These are phyloP conservation scores for Harpagus bidentatus DNA, from an alignment of 2,113 vertebrate species.

Conservation along the genomic window DNA sequence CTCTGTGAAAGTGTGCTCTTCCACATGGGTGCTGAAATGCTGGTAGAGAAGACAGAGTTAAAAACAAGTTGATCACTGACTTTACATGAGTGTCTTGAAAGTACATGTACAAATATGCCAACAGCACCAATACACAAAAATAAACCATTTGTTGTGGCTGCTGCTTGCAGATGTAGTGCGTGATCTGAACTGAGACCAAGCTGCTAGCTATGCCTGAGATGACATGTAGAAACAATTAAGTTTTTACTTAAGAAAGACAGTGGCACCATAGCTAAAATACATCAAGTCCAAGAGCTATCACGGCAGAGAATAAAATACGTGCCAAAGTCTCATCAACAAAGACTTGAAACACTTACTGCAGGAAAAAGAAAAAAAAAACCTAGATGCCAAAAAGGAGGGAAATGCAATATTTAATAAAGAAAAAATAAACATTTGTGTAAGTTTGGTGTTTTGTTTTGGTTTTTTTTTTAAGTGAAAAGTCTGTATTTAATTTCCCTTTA, in stretches of 20 bases:
- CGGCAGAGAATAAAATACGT: not conserved
- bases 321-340: not conserved
- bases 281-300: not conserved
- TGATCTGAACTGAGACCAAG: not conserved
- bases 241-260: not conserved
- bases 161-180: not conserved
- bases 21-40: not conserved
- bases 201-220: too few species aligned
- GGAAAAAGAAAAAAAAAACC: fast-evolving
- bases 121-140: not conserved
- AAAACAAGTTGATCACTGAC: not conserved
- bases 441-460: too few species aligned
- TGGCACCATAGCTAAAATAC: not conserved
- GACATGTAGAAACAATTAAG: not conserved
- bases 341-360: not conserved
- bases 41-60: not conserved
- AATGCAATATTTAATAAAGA: not conserved
- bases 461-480: not conserved
- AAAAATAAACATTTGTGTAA: not conserved
- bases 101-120: not conserved
- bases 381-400: not conserved
- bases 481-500: not conserved
- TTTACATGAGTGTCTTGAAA: not conserved
- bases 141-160: not conserved
- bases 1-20: not conserved